Evolutionary conservation across 2,797 vertebrate species (phyloP), one percentile per base, ranked within the genome.

Genomic region (Sebastes hopkinsi): DNA sequence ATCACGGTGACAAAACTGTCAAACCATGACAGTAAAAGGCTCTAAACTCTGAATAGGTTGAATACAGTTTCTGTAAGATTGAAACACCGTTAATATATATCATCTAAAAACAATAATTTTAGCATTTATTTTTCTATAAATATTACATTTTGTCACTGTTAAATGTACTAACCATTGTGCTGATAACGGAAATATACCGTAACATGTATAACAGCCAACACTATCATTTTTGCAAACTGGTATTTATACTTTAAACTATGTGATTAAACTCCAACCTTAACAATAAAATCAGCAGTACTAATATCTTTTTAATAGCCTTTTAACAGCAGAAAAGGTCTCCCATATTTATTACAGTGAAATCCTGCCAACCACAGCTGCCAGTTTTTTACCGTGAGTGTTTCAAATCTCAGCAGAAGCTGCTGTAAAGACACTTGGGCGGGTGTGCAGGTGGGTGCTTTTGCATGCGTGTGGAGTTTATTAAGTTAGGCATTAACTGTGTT

Each of bases 401-500:
- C 20, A 54, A 29, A 36, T 14, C 68, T 46, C 42, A 66, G 8
- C 59, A 38, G 52, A 68, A 42, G 8, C 18, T 29, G 10, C 27
- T 27, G 2, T 68, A 58, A 30, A 64, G 38, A 20, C 30, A n/a
- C 3, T 56, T 36, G 32, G 14, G 18, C 18, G 30, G 8, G 30
- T 30, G n/a, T 23, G 18, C 27, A 1, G 32, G 59, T 32, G 25
- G 52, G 18, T 61, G 25, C 30, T 34, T 77, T 54, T 56, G 46
- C 20, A 25, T 61, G 75, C 4, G 4, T 74, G 58, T 22, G 36
- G 29, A 38, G 64, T 58, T 75, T 58, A 71, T 74, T 6, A 61
- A 61, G n/a, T 78, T 42, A 30, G 8, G 14, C 13, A n/a, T 42
- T 75, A 77, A 69, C 50, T 50, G 36, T 56, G 25, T 62, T 73